These are phyloP conservation scores for Oophaga pumilio DNA, from an alignment of 2,113 vertebrate species.

Conservation along the genomic window DNA sequence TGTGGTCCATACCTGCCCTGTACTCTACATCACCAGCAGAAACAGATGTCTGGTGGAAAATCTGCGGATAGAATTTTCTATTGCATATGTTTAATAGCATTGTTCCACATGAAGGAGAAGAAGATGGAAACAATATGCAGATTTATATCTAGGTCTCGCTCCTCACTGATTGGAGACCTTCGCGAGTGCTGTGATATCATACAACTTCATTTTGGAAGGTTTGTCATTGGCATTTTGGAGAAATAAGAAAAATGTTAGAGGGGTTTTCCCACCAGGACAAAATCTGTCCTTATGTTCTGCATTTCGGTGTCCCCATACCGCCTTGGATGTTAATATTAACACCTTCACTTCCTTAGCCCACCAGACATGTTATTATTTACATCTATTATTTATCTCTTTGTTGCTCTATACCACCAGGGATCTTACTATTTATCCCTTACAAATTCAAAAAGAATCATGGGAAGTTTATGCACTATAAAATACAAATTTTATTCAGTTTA, in stretches of 20 bases:
- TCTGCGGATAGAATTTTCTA: constrained; percentile 11
- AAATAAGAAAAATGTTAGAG: too few relatives aligned
- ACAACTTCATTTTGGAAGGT: neutral
- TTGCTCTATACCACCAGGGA: too few relatives aligned
- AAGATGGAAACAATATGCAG: constrained; percentile 25
- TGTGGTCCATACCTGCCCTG: constrained; percentile 39
- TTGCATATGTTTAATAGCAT: constrained; percentile 21
- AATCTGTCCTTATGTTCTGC: neutral
- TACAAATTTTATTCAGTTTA: too few relatives aligned
- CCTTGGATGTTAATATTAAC: too few relatives aligned
- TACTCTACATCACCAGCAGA: constrained; percentile 10
- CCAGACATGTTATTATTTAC: too few relatives aligned
- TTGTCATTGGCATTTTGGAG: neutral
- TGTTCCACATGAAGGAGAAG: constrained; percentile 17
- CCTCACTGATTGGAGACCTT: neutral
- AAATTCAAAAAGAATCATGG: too few relatives aligned
- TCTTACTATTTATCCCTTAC: too few relatives aligned
- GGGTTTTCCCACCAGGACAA: neutral
- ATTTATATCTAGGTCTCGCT: neutral
- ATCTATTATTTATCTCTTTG: too few relatives aligned
- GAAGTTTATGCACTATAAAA: too few relatives aligned
- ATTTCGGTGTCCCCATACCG: too few relatives aligned
- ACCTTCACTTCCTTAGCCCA: too few relatives aligned
- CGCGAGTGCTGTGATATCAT: neutral
- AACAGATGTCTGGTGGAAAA: constrained; percentile 37